Evolutionary conservation across 1,140 invertebrate genomes (phyloP).

Genomic region (Belonocnema kinseyi): DNA sequence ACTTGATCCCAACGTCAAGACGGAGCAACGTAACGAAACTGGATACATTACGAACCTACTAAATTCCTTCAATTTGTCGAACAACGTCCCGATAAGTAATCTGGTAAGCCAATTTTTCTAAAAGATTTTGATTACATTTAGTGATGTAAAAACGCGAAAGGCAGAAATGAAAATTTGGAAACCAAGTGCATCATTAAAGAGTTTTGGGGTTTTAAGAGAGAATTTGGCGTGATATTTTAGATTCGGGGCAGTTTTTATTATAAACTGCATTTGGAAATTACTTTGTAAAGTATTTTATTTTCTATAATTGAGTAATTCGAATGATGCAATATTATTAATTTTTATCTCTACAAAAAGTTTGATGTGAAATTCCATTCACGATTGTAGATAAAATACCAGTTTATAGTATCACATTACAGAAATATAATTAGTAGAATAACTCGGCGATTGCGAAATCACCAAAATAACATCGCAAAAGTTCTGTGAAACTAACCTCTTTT

Average conservation of each 20-base stretch:
- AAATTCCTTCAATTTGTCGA: slow-evolving; percentile 59
- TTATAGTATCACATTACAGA: no score
- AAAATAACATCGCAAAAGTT: no score
- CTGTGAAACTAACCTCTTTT: no score
- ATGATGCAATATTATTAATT: slow-evolving; percentile 3
- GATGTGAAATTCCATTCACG: no score
- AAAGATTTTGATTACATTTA: no score
- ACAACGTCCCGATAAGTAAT: slow-evolving; percentile 41
- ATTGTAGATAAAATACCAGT: no score
- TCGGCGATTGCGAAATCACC: no score
- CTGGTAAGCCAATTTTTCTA: slow-evolving; percentile 41
- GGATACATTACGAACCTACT: slow-evolving; percentile 55
- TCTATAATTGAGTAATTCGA: neutral
- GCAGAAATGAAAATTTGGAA: no score
- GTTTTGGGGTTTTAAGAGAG: slow-evolving; percentile 24
- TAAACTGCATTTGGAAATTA: slow-evolving; percentile 11
- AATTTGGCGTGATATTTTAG: slow-evolving; percentile 10
- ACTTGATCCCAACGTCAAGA: slow-evolving; percentile 51
- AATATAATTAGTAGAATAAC: no score
- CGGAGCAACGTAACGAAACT: slow-evolving; percentile 51
- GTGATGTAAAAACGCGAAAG: neutral
- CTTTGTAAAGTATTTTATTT: neutral
- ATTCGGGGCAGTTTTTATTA: neutral
- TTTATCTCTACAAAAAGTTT: neutral
- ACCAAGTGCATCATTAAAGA: neutral